A percentile compares a stretch with the other conserved stretches of the same genome.
These are phyloP conservation scores for Labeo rohita DNA, from an alignment of 2,113 vertebrate genomes.

Conservation along the genomic window DNA sequence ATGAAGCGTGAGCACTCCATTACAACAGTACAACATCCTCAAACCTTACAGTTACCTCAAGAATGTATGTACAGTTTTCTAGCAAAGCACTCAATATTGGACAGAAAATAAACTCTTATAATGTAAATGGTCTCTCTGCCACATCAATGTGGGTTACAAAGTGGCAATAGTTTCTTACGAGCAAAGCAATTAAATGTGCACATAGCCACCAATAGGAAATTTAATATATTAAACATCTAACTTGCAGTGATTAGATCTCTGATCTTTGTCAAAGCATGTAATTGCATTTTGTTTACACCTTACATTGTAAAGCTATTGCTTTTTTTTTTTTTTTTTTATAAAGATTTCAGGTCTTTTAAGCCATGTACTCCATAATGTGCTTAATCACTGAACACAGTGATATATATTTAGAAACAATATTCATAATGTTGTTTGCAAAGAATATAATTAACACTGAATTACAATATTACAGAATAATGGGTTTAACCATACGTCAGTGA, in stretches of 20 bases:
- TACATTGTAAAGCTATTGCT: not conserved
- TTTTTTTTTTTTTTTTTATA: not conserved
- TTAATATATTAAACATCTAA: not conserved
- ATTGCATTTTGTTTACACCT: constrained; percentile 2
- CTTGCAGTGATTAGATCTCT: not conserved
- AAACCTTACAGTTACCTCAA: not conserved
- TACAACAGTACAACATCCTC: constrained; percentile 41
- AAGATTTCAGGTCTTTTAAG: not conserved
- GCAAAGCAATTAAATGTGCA: constrained; percentile 39
- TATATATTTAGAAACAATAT: not conserved
- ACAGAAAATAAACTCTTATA: not conserved
- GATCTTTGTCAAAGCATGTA: not conserved
- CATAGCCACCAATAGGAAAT: constrained; percentile 18
- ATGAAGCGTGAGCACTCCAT: constrained; percentile 12
- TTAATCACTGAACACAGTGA: not conserved
- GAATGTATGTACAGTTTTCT: not conserved
- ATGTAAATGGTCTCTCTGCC: not conserved
- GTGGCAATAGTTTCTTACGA: constrained; percentile 29
- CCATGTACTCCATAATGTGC: not conserved
- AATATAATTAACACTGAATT: not conserved
- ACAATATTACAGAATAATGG: not conserved
- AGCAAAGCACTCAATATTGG: not conserved
- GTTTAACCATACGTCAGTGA: not conserved
- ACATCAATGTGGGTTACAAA: not conserved
- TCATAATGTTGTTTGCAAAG: not conserved